Evolutionary conservation across 1,140 invertebrate genomes (phyloP).

Genomic region (Onthophagus taurus): DNA sequence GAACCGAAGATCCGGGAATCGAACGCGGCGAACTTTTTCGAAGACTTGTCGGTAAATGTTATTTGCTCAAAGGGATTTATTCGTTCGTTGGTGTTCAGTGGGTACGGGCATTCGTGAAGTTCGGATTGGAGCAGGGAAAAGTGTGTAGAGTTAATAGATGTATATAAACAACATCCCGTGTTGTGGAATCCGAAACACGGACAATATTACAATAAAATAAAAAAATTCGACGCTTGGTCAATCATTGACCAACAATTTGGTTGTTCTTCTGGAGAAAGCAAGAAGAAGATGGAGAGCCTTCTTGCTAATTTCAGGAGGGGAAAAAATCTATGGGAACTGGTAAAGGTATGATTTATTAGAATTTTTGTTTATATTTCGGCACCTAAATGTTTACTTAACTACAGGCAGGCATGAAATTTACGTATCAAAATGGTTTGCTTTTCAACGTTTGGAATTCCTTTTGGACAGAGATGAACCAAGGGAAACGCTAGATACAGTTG

Average conservation of each 20-base stretch:
- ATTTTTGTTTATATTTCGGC: background rate
- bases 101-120: too few species aligned
- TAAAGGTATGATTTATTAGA: background rate
- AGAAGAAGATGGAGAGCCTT: background rate
- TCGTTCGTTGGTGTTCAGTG: too few species aligned
- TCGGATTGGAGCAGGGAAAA: background rate
- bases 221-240: background rate
- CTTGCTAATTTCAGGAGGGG: background rate
- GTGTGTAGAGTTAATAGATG: background rate
- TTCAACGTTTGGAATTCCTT: slow-evolving; percentile 12
- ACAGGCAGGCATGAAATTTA: slow-evolving; percentile 11
- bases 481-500: slow-evolving; percentile 10
- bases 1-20: too few species aligned
- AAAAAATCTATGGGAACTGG: background rate
- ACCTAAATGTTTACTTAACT: background rate
- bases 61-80: too few species aligned
- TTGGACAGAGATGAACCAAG: slow-evolving; percentile 14
- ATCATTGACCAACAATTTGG: background rate
- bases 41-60: too few species aligned
- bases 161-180: background rate
- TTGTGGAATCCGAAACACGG: background rate
- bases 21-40: too few species aligned
- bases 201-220: background rate
- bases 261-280: background rate
- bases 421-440: slow-evolving; percentile 14